Base-by-base conservation (phyloP, 2,113 vertebrate species). In the Oxyruncus cristatus region DNA sequence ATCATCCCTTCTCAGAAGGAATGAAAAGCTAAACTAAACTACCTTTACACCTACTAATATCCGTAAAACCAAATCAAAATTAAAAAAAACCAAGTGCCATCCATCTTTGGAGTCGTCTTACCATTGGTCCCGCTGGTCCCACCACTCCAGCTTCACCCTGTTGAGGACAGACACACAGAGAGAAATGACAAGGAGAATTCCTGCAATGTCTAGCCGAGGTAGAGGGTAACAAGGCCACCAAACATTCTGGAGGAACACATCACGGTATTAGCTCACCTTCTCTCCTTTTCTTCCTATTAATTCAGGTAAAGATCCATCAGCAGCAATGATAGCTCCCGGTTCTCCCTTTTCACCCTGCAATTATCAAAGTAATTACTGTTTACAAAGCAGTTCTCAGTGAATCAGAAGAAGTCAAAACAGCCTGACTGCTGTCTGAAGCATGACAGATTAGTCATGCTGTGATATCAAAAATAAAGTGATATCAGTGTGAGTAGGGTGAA, bases 341-440 rank as follows among this genome's bases (percentile, higher is more conserved):
- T 99, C 99, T 24, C 99, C 99, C 92, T 98, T 99, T 97, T 99
- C 98, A 33, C 99, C 99, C 99, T 99, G 92, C 18, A 98, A 97
- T 87, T 47, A 76, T 91, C 62, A 88, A 72, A 97, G 80, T 35
- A 17, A 66, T 88, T 93, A 67, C 42, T 58, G 67, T 68, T 94
- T 81, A 68, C 61, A 88, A 75, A 73, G 65, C 27, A 78, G n/a
- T 20, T 87, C 52, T 77, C 56, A 75, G 35, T 81, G 71, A 95
- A 82, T 55, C 73, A 89, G 55, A 59, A 70, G 28, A 53, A 83
- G 65, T 56, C 47, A 85, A 78, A 89, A 66, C 56, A 75, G 15
- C 17, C 30, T 74, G 71, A 55, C 27, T 85, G 73, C 58, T 23
- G 14, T 76, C 71, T 44, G 58, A 84, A 74, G 56, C 32, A 22